A percentile compares a stretch with the other conserved stretches of the same genome.
Conservation (phyloP, 2,113 vertebrate species). For the Oncorhynchus masou region DNA sequence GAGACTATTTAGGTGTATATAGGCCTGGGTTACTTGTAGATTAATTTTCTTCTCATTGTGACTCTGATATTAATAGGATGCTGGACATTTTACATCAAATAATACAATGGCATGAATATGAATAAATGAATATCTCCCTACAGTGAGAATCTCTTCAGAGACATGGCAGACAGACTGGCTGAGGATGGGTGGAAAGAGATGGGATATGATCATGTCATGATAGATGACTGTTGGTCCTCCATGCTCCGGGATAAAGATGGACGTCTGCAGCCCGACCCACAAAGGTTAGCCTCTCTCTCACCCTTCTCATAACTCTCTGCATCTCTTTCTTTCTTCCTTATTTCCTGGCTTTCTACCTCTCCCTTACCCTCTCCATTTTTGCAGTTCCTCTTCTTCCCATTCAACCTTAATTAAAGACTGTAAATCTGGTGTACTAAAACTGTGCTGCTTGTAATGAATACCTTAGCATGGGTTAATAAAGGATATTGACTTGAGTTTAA, state of each 20-base stretch:
- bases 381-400: neutral
- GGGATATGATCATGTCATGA: constrained; percentile 78
- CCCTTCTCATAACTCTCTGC: neutral
- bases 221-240: constrained; percentile 88
- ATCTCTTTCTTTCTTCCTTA: neutral
- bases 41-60: too few relatives aligned
- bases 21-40: too few relatives aligned
- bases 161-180: constrained; percentile 81
- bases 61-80: too few relatives aligned
- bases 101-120: too few relatives aligned
- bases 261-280: constrained; percentile 72
- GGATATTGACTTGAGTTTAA: neutral
- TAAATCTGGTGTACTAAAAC: too few relatives aligned
- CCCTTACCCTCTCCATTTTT: neutral
- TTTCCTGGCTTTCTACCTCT: neutral
- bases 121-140: neutral
- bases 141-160: constrained; percentile 82
- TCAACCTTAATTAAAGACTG: neutral
- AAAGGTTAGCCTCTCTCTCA: constrained; percentile 55
- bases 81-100: too few relatives aligned
- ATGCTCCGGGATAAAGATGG: constrained; percentile 66
- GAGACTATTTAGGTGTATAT: too few relatives aligned
- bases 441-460: too few relatives aligned
- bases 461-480: too few relatives aligned
- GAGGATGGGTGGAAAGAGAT: constrained; percentile 72